Conservation (phyloP, 2,113 vertebrate species). For the Cettia cetti region DNA sequence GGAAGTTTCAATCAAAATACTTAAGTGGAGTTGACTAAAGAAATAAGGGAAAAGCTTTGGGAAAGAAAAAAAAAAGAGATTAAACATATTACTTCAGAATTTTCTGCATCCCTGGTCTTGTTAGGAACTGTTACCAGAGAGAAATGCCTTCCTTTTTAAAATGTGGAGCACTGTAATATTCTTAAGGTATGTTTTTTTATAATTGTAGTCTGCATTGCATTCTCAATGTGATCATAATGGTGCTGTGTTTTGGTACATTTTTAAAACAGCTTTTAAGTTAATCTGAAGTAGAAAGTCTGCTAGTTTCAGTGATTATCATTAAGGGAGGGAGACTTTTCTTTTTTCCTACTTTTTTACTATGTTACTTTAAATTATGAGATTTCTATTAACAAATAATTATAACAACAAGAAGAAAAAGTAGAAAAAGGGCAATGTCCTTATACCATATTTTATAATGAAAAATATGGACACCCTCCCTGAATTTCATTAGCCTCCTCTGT, state of each 20-base stretch:
- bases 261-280: not conserved
- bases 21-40: not conserved
- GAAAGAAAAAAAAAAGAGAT: not conserved
- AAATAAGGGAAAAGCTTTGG: not conserved
- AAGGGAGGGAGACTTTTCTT: not conserved
- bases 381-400: not conserved
- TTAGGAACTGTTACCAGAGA: not conserved
- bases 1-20: not conserved
- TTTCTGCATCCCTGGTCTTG: not conserved
- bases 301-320: not conserved
- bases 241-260: not conserved
- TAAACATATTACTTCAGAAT: not conserved
- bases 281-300: not conserved
- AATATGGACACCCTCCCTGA: not conserved
- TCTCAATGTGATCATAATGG: not conserved
- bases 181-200: not conserved
- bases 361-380: not conserved
- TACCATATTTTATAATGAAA: not conserved
- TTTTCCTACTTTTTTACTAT: not conserved
- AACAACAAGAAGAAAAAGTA: not conserved
- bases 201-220: not conserved
- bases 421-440: not conserved
- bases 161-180: not conserved
- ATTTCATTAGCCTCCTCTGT: slow-evolving; percentile 42
- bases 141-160: not conserved